Conservation (phyloP, 2,888 invertebrate genomes). For the Julus scanicus region DNA sequence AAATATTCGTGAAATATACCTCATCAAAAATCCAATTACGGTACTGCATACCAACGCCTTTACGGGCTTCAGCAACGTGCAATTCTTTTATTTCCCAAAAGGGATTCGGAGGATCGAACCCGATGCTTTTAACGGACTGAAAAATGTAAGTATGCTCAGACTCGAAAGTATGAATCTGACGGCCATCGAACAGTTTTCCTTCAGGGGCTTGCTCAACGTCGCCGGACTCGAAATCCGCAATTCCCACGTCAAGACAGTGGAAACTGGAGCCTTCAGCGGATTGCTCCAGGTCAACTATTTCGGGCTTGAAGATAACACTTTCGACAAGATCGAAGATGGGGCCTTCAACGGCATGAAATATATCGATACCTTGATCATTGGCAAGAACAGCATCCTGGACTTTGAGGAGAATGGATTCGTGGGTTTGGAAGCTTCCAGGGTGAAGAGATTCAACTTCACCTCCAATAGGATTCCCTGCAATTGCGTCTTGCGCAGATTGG, state of each 20-base stretch:
- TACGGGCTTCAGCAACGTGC: slow-evolving; percentile 83
- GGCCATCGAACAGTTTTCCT: slow-evolving; percentile 77
- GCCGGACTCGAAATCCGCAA: slow-evolving; percentile 76
- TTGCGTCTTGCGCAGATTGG: slow-evolving; percentile 81
- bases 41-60: slow-evolving; percentile 84
- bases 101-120: slow-evolving; percentile 81
- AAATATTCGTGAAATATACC: slow-evolving; percentile 81
- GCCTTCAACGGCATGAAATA: slow-evolving; percentile 74
- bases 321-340: slow-evolving; percentile 81
- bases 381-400: slow-evolving; percentile 86
- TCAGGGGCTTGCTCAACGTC: slow-evolving; percentile 80
- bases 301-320: slow-evolving; percentile 85
- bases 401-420: slow-evolving; percentile 79
- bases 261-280: slow-evolving; percentile 80
- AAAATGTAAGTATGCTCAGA: slow-evolving; percentile 83
- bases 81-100: slow-evolving; percentile 84
- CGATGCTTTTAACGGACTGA: slow-evolving; percentile 83
- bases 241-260: slow-evolving; percentile 81
- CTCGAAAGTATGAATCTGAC: slow-evolving; percentile 86
- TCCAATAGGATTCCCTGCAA: slow-evolving; percentile 89
- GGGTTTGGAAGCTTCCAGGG: slow-evolving; percentile 69
- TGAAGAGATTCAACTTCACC: slow-evolving; percentile 77
- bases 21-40: slow-evolving; percentile 84
- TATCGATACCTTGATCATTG: slow-evolving; percentile 75
- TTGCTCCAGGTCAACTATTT: slow-evolving; percentile 77